Percentiles rank a stretch among this genome's conserved stretches.
Conservation (phyloP, 2,797 vertebrate species). For the Gymnoscopelus braueri region DNA sequence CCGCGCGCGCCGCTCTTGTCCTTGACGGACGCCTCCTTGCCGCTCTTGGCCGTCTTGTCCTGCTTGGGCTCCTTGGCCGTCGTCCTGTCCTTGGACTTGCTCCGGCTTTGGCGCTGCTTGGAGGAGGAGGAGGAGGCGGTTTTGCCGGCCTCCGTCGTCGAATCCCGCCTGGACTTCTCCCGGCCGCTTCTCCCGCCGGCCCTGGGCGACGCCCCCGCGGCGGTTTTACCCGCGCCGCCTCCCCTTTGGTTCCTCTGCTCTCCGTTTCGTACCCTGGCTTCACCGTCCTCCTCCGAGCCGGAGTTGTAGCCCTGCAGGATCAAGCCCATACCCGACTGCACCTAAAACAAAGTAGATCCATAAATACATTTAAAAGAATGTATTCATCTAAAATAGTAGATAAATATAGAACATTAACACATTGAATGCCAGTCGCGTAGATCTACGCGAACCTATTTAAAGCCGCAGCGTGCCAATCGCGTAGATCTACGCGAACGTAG, state of each 20-base stretch:
- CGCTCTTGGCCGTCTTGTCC: constrained; percentile 88
- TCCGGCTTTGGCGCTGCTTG: constrained; percentile 85
- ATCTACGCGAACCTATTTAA: too few relatives aligned
- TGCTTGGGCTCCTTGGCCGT: constrained; percentile 85
- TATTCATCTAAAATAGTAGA: too few relatives aligned
- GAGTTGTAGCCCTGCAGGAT: constrained; percentile 98
- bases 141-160: constrained; percentile 77
- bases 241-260: constrained; percentile 83
- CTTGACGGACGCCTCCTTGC: constrained; percentile 61
- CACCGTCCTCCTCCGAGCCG: constrained; percentile 95
- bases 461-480: too few relatives aligned
- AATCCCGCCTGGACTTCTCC: constrained; percentile 87
- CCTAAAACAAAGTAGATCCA: constrained; percentile 40
- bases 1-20: too few relatives aligned
- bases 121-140: too few relatives aligned
- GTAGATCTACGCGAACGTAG: too few relatives aligned
- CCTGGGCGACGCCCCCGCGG: constrained; percentile 71
- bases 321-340: constrained; percentile 97
- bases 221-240: constrained; percentile 64
- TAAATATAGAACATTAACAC: too few relatives aligned
- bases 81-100: constrained; percentile 88
- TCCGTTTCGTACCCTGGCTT: constrained; percentile 90
- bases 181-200: constrained; percentile 63
- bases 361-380: too few relatives aligned
- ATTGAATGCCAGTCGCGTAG: too few relatives aligned